Evolutionary conservation across 2,113 vertebrate species (phyloP), one percentile per base, ranked within the genome.

Genomic region (Numida meleagris): DNA sequence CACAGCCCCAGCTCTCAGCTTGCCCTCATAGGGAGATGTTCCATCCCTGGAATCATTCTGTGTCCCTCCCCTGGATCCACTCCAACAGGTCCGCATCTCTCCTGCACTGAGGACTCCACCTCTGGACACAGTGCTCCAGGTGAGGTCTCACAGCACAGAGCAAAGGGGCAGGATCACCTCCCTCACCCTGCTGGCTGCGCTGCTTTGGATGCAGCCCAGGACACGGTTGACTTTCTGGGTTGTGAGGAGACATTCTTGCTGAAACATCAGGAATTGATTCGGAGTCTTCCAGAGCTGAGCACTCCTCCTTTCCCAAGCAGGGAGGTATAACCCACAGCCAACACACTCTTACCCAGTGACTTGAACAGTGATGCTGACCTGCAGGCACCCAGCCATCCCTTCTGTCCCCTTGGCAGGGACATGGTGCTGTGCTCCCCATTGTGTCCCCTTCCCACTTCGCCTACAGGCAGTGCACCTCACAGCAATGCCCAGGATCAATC

Each of bases 261-360:
- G 61, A 78, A 73, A 68, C 1, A 0, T 58, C 43, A 34, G 4
- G 3, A 53, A 61, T 12, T 9, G n/a, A 74, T 23, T 16, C 2
- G 8, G 16, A 59, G 38, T 20, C 31, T 70, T 90, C 34, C 66
- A 71, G 12, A 57, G 45, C 50, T 25, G 40, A 53, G 21, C 31
- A 16, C 29, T 78, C 65, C 3, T 31, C 77, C 18, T 61, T 68
- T 14, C 19, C 16, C 9, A 12, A 20, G 40, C 10, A 70, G 27
- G 29, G 23, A n/a, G 0, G 0, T 4, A 34, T 19, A 68, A 61
- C 8, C 25, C 8, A n/a, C 0, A 1, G 34, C 8, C 36, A 13
- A 45, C 75, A 14, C 45, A 33, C 13, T 48, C 46, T 58, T 7
- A 8, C 5, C n/a, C 36, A 48, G 48, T n/a, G 55, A 58, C 17